Evolutionary conservation across 2,113 vertebrate species (phyloP), one percentile per base, ranked within the genome.

Genomic region (Felis chaus): DNA sequence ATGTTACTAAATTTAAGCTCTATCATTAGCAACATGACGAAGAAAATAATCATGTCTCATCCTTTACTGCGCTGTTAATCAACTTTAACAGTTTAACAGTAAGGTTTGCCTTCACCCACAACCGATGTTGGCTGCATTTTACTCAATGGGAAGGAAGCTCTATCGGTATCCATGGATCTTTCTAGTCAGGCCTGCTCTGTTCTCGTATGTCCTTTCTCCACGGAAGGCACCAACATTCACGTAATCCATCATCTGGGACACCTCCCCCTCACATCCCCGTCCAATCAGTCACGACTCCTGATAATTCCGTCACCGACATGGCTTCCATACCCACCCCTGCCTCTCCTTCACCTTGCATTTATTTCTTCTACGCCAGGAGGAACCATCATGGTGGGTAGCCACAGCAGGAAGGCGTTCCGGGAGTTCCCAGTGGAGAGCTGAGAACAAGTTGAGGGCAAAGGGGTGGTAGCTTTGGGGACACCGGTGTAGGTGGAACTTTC

Each of bases 1-100:
- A 93, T 91, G 65, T 65, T 80, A 78, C 79, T 94, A 68, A 95
- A 96, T 94, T 61, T 79, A 82, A 84, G 71, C 25, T 94, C 71
- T 83, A 71, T 88, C 76, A 94, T 88, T 81, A 94, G 25, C 31
- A 88, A 31, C 33, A 88, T 89, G 88, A 50, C 31, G 65, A 25
- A 83, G n/a, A 85, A 92, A 95, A 89, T 45, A 93, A 90, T 92
- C 74, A 78, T 53, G 79, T 57, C 65, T 63, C 53, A 68, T 63
- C 27, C 21, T 61, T 69, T 94, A 82, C 12, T n/a, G 16, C 74
- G 80, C 41, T 91, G 80, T 95, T 97, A 91, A 76, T 97, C 91
- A 85, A 74, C 82, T 92, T 91, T 63, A 90, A 85, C 89, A 80
- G 91, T 50, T 90, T 96, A 92, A 66, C 31, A 66, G 53, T 82